phyloP scores from a whole-genome alignment of 2,113 vertebrate species.

The Bettongia penicillata region DNA sequence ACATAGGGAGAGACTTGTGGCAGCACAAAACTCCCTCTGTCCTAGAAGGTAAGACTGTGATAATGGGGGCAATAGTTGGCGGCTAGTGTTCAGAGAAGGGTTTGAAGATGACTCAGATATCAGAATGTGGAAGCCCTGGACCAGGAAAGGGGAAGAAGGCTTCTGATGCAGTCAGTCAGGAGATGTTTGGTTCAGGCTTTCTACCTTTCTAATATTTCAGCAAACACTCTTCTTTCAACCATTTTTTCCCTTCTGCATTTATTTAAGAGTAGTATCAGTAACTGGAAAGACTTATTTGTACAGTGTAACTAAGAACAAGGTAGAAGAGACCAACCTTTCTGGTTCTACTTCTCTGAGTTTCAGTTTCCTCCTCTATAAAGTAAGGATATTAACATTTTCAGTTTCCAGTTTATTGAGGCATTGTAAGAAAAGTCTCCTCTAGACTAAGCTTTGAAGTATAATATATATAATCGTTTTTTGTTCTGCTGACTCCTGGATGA shows the following conservation, averaged over 20 bases:
- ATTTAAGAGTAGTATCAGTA: background rate
- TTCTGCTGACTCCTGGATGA: background rate
- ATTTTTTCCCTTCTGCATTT: background rate
- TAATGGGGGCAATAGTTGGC: background rate
- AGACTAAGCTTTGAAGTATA: background rate
- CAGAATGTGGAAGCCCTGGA: background rate
- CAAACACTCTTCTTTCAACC: background rate
- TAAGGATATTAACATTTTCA: background rate
- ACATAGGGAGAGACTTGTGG: background rate
- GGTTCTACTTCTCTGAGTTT: background rate
- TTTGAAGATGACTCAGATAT: background rate
- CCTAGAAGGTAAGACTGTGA: background rate
- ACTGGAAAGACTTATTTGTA: background rate
- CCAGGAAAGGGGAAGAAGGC: background rate
- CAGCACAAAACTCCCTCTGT: background rate
- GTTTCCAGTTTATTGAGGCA: background rate
- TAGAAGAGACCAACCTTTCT: background rate
- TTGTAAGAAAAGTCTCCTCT: background rate
- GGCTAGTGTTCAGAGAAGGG: background rate
- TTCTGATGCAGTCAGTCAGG: background rate
- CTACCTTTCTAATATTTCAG: background rate
- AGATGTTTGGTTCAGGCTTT: background rate
- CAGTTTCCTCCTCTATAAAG: background rate
- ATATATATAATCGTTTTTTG: background rate
- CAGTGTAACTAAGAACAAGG: background rate